Percentiles rank a stretch among this genome's conserved stretches.
These are phyloP conservation scores for Pituophis catenifer DNA, from an alignment of 2,113 vertebrate species.

Conservation along the genomic window DNA sequence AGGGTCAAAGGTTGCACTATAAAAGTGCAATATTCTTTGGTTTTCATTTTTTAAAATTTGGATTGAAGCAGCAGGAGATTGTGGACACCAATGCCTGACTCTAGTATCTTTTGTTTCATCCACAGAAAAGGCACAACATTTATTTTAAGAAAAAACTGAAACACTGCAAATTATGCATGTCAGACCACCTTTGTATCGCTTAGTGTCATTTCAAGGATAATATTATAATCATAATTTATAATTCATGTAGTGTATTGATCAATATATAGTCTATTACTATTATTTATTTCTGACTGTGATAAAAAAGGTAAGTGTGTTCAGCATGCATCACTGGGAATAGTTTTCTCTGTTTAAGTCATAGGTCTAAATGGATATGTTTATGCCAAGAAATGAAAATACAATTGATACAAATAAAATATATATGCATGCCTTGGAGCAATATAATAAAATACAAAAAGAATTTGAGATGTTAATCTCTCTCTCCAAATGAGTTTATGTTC, in stretches of 20 bases:
- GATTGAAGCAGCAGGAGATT: not conserved
- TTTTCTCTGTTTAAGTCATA: slow-evolving; percentile 28
- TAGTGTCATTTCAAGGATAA: not conserved
- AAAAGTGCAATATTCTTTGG: not conserved
- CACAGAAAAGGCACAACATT: not conserved
- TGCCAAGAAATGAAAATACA: slow-evolving; percentile 49
- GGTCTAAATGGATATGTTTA: slow-evolving; percentile 36
- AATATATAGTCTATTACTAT: not conserved
- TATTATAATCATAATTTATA: not conserved
- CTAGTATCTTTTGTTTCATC: not conserved
- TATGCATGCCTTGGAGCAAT: slow-evolving; percentile 64
- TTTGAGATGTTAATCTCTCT: slow-evolving; percentile 69
- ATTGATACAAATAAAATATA: slow-evolving; percentile 62
- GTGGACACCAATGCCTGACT: not conserved
- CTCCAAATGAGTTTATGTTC: slow-evolving; percentile 76
- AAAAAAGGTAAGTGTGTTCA: slow-evolving; percentile 11
- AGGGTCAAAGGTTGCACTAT: not conserved
- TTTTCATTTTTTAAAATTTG: not conserved
- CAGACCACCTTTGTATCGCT: fast-evolving
- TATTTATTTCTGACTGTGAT: not conserved
- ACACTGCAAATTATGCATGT: not conserved
- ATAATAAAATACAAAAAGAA: slow-evolving; percentile 64
- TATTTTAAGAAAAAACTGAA: slow-evolving; percentile 20
- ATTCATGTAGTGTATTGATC: not conserved
- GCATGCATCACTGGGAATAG: slow-evolving; percentile 5